Percentiles rank a stretch among this genome's conserved stretches.
Conservation (phyloP, 2,113 vertebrate species). For the Herpailurus yagouaroundi region DNA sequence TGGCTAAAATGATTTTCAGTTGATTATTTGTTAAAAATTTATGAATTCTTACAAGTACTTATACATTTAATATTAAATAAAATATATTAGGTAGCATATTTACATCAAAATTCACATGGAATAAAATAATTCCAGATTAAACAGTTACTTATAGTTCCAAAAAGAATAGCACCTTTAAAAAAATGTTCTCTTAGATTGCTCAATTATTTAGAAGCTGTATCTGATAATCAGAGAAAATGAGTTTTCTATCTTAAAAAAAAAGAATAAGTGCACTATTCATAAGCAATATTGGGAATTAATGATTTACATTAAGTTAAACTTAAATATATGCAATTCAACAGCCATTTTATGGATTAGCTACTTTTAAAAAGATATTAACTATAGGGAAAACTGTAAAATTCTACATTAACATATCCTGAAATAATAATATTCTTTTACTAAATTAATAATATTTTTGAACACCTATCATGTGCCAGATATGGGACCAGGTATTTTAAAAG, state of each 20-base stretch:
- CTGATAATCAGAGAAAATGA: slow-evolving; percentile 71
- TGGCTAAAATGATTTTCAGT: neutral
- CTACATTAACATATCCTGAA: slow-evolving; percentile 18
- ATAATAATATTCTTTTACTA: slow-evolving; percentile 7
- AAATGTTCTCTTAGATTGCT: slow-evolving; percentile 67
- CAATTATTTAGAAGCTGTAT: slow-evolving; percentile 66
- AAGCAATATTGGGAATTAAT: slow-evolving; percentile 78
- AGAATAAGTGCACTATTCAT: slow-evolving; percentile 36
- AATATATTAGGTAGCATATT: slow-evolving; percentile 66
- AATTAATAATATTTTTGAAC: slow-evolving; percentile 45
- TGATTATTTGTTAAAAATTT: slow-evolving; percentile 48
- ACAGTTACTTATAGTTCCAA: slow-evolving; percentile 67
- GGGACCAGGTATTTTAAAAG: neutral
- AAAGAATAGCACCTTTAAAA: slow-evolving; percentile 51
- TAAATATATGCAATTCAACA: slow-evolving; percentile 48
- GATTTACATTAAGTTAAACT: slow-evolving; percentile 61
- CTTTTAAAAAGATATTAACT: neutral
- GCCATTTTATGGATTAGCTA: slow-evolving; percentile 55
- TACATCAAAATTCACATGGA: slow-evolving; percentile 67
- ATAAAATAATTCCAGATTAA: slow-evolving; percentile 62
- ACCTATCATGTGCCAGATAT: neutral
- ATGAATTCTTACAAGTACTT: slow-evolving; percentile 53
- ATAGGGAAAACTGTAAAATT: neutral
- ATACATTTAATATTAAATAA: slow-evolving; percentile 64
- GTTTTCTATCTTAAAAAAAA: slow-evolving; percentile 59